A percentile compares a stretch with the other conserved stretches of the same genome.
Evolutionary conservation across 92 coral and sea anemone genomes (phyloP).

Genomic region (Siderastrea radians): DNA sequence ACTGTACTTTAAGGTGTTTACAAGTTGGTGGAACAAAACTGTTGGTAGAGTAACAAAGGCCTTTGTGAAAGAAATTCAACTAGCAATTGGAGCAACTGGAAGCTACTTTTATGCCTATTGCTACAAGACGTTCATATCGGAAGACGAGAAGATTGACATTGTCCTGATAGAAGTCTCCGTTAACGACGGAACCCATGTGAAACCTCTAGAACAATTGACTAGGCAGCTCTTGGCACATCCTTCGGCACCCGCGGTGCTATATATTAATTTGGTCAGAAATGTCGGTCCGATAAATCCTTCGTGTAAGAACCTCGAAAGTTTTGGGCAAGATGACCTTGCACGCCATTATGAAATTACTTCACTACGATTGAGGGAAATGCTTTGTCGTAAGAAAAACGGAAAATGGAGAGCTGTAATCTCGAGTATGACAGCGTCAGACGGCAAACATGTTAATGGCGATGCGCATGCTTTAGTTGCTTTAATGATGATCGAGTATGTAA

Average conservation of each 20-base stretch:
- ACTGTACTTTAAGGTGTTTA: constrained; percentile 60
- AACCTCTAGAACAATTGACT: constrained; percentile 81
- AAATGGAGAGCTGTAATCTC: constrained; percentile 16
- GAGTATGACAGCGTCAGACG: constrained; percentile 56
- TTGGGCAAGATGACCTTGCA: constrained; percentile 60
- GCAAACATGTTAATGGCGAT: constrained; percentile 54
- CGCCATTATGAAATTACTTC: constrained; percentile 69
- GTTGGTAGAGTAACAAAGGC: constrained; percentile 39
- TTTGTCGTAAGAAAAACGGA: constrained; percentile 48
- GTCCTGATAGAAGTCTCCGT: background rate
- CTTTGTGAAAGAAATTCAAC: constrained; percentile 2
- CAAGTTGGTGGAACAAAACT: constrained; percentile 75
- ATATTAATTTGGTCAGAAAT: constrained; percentile 66
- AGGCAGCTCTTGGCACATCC: constrained; percentile 63
- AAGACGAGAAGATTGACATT: background rate
- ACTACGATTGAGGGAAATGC: constrained; percentile 60
- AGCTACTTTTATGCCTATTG: constrained; percentile 79
- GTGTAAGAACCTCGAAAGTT: constrained; percentile 69
- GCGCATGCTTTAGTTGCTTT: constrained; percentile 72
- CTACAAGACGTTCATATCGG: constrained; percentile 65
- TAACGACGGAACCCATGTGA: constrained; percentile 42
- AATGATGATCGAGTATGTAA: constrained; percentile 50
- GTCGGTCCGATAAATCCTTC: too few species aligned
- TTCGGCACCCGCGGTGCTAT: constrained; percentile 72
- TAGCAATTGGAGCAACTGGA: constrained; percentile 75